Percentiles rank a stretch among this genome's conserved stretches.
phyloP scores from a whole-genome alignment of 2,113 vertebrate genomes.

The Larimichthys crocea region DNA sequence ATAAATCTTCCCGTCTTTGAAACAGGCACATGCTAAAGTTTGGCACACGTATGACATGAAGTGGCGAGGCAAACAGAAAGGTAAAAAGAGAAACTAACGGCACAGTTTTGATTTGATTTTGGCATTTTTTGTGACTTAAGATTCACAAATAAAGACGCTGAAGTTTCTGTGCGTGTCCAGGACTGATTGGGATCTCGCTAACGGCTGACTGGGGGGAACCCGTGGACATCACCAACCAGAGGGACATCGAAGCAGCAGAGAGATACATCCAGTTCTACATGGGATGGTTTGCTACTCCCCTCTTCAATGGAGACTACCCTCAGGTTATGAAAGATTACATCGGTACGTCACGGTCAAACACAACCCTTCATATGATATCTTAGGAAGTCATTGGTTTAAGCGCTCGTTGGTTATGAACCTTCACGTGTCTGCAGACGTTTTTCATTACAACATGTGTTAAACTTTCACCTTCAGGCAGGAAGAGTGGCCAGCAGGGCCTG shows the following conservation, averaged over 20 bases:
- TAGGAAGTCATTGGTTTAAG: neutral
- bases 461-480: slow-evolving; percentile 82
- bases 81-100: slow-evolving; percentile 67
- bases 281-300: slow-evolving; percentile 93
- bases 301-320: slow-evolving; percentile 93
- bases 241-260: slow-evolving; percentile 89
- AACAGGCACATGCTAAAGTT: slow-evolving; percentile 88
- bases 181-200: slow-evolving; percentile 91
- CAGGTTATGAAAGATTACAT: slow-evolving; percentile 92
- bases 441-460: neutral
- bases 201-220: slow-evolving; percentile 92
- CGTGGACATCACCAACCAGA: slow-evolving; percentile 85
- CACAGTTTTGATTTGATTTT: neutral
- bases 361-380: neutral
- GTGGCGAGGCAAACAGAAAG: slow-evolving; percentile 89
- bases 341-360: slow-evolving; percentile 75
- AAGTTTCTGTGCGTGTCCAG: slow-evolving; percentile 73
- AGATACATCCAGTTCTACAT: slow-evolving; percentile 92
- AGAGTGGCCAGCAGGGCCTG: slow-evolving; percentile 90
- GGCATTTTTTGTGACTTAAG: neutral
- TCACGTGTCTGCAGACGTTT: no score
- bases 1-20: slow-evolving; percentile 22
- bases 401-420: neutral
- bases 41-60: slow-evolving; percentile 90
- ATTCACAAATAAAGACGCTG: neutral